These are phyloP conservation scores for Thoracochromis brauschi DNA, from an alignment of 2,113 vertebrate genomes.

Conservation along the genomic window DNA sequence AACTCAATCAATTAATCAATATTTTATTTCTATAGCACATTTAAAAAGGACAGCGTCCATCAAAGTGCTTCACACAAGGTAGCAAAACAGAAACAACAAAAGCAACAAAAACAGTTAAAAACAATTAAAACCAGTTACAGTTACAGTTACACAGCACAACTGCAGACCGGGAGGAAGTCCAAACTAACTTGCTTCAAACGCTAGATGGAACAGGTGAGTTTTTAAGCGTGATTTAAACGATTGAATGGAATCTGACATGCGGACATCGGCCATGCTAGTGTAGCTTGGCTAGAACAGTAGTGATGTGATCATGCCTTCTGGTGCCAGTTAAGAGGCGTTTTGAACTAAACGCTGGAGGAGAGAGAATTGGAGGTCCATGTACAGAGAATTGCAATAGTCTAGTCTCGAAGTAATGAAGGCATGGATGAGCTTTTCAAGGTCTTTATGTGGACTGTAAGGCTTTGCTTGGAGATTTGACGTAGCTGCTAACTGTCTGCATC, in stretches of 20 bases:
- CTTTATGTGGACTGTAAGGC: rapidly evolving
- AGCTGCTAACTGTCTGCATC: rapidly evolving
- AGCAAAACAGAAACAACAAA: neutral
- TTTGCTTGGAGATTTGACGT: neutral
- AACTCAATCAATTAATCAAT: neutral
- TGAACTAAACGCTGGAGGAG: neutral
- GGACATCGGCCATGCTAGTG: rapidly evolving
- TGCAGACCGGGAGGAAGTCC: neutral
- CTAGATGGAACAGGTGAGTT: neutral
- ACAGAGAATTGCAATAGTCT: neutral
- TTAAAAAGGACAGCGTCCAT: neutral
- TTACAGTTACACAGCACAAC: neutral
- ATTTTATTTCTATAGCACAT: neutral
- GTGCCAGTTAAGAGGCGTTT: neutral
- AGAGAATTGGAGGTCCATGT: neutral
- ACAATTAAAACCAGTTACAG: neutral
- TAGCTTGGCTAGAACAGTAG: rapidly evolving
- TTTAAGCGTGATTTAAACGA: neutral
- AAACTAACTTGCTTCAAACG: neutral
- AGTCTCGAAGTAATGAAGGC: neutral
- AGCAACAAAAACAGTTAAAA: rapidly evolving
- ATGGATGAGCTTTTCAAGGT: neutral
- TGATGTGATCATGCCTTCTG: neutral
- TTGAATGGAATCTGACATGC: neutral
- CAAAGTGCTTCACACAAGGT: rapidly evolving